Conservation (phyloP, 2,888 invertebrate genomes). For the Quadriops clusia region DNA sequence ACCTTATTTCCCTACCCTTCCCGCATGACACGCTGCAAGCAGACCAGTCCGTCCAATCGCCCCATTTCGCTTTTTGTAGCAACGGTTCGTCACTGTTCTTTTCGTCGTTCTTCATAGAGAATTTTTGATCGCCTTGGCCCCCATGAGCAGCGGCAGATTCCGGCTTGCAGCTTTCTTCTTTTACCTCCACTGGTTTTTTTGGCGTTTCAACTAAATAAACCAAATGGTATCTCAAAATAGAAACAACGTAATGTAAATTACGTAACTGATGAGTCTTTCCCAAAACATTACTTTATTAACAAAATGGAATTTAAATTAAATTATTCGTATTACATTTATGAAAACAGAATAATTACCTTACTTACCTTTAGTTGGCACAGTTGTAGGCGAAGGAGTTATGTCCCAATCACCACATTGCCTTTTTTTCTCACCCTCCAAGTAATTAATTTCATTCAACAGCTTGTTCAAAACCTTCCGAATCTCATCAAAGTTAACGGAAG, state of each 20-base stretch:
- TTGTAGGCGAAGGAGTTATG: neutral
- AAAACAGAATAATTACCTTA: no score
- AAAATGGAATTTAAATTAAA: no score
- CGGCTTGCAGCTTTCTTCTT: neutral
- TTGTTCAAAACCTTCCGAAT: constrained; percentile 15
- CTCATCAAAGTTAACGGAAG: constrained; percentile 15
- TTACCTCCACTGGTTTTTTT: neutral
- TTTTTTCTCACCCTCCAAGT: constrained; percentile 13
- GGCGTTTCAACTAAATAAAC: no score
- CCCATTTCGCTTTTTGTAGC: constrained; percentile 27
- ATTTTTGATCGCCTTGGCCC: neutral
- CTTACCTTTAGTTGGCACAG: no score
- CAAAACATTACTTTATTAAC: no score
- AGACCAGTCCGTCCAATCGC: constrained; percentile 48
- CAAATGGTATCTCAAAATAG: no score
- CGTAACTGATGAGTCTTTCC: no score
- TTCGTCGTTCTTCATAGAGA: neutral
- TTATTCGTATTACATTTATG: no score
- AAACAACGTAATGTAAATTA: no score
- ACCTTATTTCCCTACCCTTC: constrained; percentile 45
- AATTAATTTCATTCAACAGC: constrained; percentile 15
- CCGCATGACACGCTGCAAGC: constrained; percentile 53
- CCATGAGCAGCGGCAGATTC: neutral
- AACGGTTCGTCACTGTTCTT: constrained; percentile 1
- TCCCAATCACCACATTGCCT: constrained; percentile 14